phyloP scores from a whole-genome alignment of 2,797 vertebrate species.

The Phataginus tetradactyla region DNA sequence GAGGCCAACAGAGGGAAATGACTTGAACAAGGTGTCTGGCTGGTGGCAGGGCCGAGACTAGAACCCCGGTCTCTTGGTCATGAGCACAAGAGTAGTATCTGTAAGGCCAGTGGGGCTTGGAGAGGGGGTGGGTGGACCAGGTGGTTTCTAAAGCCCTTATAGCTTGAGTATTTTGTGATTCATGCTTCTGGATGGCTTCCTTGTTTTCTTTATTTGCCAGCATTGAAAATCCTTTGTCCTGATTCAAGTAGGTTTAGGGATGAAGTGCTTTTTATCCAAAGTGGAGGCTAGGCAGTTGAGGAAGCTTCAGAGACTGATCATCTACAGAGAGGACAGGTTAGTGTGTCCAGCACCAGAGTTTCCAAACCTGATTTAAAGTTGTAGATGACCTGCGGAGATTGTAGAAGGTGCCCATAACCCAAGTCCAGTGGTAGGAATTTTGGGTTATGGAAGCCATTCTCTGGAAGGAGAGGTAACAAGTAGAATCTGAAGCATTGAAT shows the following conservation, averaged over 20 bases:
- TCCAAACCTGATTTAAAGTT: neutral
- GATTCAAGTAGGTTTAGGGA: neutral
- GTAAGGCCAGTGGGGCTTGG: neutral
- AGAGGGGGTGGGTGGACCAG: too few species aligned
- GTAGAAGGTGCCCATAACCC: neutral
- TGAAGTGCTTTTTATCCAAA: neutral
- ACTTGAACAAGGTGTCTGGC: neutral
- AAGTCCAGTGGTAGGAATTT: neutral
- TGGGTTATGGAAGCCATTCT: neutral
- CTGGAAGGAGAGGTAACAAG: neutral
- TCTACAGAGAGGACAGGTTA: neutral
- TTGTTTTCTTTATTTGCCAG: neutral
- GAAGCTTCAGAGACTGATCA: neutral
- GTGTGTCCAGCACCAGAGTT: neutral
- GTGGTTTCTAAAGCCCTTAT: neutral
- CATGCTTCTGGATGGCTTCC: neutral
- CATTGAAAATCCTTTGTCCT: neutral
- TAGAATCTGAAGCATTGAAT: neutral
- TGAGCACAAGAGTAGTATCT: neutral
- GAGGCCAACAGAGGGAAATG: neutral
- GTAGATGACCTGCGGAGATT: neutral
- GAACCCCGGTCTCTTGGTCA: neutral
- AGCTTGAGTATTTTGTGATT: neutral
- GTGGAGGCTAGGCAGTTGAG: neutral
- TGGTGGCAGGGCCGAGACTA: neutral